Percentiles rank a stretch among this genome's conserved stretches.
These are phyloP conservation scores for Galerucella pusilla DNA, from an alignment of 2,888 invertebrate genomes.

Conservation along the genomic window DNA sequence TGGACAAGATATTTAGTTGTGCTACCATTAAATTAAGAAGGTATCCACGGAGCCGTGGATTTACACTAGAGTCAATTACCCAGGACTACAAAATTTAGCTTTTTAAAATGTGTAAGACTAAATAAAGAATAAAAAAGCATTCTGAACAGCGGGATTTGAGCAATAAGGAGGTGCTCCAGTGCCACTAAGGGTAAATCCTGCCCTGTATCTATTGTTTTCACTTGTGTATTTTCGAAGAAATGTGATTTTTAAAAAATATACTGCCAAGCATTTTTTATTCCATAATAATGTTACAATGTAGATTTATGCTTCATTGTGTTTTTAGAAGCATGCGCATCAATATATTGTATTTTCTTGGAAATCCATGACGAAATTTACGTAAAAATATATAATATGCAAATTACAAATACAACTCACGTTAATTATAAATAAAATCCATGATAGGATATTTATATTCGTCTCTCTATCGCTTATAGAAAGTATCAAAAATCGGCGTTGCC, in stretches of 20 bases:
- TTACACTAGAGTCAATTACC: too few relatives aligned
- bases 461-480: constrained; percentile 27
- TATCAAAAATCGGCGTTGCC: constrained; percentile 19
- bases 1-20: too few relatives aligned
- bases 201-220: too few relatives aligned
- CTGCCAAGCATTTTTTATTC: neutral
- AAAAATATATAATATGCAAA: constrained; percentile 22
- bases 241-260: neutral
- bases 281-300: neutral
- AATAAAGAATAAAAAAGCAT: too few relatives aligned
- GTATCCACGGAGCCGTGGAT: too few relatives aligned
- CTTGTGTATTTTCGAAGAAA: neutral
- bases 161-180: too few relatives aligned
- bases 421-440: constrained; percentile 22
- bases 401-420: constrained; percentile 9
- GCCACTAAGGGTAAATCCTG: too few relatives aligned
- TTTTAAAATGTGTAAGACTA: too few relatives aligned
- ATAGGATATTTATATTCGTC: constrained; percentile 27
- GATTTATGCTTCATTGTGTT: neutral
- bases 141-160: too few relatives aligned
- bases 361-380: constrained; percentile 16
- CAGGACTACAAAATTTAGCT: too few relatives aligned
- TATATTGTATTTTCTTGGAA: constrained; percentile 9
- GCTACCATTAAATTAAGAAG: too few relatives aligned
- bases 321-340: neutral